Evolutionary conservation across 2,113 vertebrate genomes (phyloP).

Genomic region (Mirza zaza): DNA sequence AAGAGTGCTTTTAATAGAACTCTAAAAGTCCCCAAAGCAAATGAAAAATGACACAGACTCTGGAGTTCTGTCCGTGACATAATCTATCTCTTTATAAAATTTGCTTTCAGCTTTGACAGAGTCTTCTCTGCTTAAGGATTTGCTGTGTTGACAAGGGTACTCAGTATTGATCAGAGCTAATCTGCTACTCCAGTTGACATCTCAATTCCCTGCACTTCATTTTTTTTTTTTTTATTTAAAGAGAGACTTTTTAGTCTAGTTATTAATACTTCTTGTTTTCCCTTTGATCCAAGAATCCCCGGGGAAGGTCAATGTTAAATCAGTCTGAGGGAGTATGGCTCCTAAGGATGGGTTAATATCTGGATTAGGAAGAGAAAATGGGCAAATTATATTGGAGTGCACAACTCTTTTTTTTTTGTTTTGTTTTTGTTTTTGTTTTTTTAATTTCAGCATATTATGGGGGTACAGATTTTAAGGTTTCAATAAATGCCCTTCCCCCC

Average conservation of each 20-base stretch:
- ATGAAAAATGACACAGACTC: neutral
- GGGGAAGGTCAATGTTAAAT: neutral
- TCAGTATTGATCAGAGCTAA: neutral
- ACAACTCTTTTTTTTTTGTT: neutral
- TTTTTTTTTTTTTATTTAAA: slow-evolving; percentile 20
- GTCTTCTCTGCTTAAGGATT: neutral
- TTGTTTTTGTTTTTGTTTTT: too few relatives aligned
- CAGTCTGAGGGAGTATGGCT: neutral
- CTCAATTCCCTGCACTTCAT: neutral
- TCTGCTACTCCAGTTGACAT: neutral
- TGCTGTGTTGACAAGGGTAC: neutral
- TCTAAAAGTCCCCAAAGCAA: neutral
- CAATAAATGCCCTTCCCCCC: too few relatives aligned
- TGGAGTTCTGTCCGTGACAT: neutral
- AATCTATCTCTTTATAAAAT: neutral
- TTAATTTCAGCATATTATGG: too few relatives aligned
- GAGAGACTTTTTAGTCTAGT: neutral
- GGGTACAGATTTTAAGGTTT: too few relatives aligned
- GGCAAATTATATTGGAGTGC: neutral
- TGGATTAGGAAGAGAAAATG: neutral
- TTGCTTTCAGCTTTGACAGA: neutral
- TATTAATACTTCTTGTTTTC: neutral
- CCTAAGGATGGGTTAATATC: neutral
- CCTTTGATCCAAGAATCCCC: neutral
- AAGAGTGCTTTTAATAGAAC: neutral